Evolutionary conservation across 2,797 vertebrate species (phyloP).

Genomic region (Artibeus lituratus): DNA sequence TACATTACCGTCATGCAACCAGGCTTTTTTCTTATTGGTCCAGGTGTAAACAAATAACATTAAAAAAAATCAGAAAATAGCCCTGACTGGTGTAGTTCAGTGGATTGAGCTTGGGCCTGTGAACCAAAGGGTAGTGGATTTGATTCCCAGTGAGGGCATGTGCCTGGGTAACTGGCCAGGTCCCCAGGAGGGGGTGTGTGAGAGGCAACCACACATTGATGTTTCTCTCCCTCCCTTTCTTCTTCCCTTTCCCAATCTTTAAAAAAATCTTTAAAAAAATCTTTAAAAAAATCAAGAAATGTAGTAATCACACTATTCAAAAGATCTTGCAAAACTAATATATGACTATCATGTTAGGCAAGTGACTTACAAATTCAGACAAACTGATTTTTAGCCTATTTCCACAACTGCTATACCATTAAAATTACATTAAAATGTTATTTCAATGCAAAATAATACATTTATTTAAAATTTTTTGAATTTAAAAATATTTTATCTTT

Average conservation of each 20-base stretch:
- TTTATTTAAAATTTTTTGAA: not conserved
- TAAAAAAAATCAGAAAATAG: too few relatives aligned
- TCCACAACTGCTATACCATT: not conserved
- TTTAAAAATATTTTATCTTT: not conserved
- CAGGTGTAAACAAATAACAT: not conserved
- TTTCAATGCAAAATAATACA: conserved; percentile 6
- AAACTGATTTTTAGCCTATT: not conserved
- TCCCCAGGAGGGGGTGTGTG: too few relatives aligned
- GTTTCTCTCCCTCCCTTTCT: too few relatives aligned
- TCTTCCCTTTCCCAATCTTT: too few relatives aligned
- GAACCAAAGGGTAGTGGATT: too few relatives aligned
- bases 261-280: too few relatives aligned
- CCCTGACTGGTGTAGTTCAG: too few relatives aligned
- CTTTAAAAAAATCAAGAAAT: not conserved
- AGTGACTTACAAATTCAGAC: not conserved
- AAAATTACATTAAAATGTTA: not conserved
- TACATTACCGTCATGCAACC: not conserved
- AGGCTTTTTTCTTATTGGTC: not conserved
- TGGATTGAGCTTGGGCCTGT: too few relatives aligned
- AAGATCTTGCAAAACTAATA: not conserved
- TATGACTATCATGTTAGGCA: not conserved
- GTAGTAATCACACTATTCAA: not conserved
- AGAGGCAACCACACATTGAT: too few relatives aligned
- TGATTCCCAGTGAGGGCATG: too few relatives aligned
- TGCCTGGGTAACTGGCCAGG: too few relatives aligned